These are phyloP conservation scores for Cyanistes caeruleus DNA, from an alignment of 2,113 vertebrate genomes.

Conservation along the genomic window DNA sequence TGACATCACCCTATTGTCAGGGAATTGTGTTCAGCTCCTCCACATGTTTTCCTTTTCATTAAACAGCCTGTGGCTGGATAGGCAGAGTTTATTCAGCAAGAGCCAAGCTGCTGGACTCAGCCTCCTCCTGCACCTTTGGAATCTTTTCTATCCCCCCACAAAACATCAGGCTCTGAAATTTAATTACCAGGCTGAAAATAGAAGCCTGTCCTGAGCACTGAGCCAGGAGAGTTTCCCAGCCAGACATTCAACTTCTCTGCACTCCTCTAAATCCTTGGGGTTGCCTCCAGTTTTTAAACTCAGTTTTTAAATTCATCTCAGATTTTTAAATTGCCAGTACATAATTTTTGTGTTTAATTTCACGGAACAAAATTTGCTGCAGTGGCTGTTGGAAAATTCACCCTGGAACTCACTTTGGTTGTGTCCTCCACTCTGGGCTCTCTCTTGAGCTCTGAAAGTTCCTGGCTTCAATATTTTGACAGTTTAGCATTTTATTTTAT, in stretches of 20 bases:
- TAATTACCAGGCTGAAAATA: neutral
- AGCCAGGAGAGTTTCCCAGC: neutral
- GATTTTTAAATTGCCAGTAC: neutral
- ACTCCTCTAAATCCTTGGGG: neutral
- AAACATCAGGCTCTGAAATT: neutral
- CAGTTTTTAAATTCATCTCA: neutral
- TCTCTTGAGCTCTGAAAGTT: neutral
- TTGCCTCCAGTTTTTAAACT: neutral
- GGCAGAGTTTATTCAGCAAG: neutral
- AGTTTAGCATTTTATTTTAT: neutral
- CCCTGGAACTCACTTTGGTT: neutral
- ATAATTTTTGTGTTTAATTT: neutral
- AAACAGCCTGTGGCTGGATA: neutral
- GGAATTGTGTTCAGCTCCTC: neutral
- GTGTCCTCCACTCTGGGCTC: neutral
- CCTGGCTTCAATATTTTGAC: neutral
- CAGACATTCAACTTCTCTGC: neutral
- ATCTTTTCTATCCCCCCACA: neutral
- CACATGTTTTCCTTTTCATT: slow-evolving; percentile 12
- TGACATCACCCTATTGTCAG: slow-evolving; percentile 58
- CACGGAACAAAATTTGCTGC: neutral
- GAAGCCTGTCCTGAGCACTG: neutral
- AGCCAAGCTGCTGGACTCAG: neutral
- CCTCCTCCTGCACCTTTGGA: neutral
- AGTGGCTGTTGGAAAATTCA: neutral